These are phyloP conservation scores for Eupithecia inturbata DNA, from an alignment of 2,888 invertebrate genomes.

Conservation along the genomic window DNA sequence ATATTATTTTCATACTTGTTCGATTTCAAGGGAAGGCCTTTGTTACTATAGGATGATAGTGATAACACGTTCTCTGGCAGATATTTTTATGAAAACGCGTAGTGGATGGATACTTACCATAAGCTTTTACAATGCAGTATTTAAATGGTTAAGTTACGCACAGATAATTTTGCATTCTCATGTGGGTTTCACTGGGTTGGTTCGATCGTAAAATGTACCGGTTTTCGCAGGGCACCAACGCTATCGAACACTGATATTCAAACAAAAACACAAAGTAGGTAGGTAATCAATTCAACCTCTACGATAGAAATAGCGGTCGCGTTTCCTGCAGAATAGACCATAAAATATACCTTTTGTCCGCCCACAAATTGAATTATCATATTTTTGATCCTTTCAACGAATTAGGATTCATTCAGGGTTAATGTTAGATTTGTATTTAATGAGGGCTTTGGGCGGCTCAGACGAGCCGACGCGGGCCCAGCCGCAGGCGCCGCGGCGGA, in stretches of 20 bases:
- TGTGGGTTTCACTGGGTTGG: slow-evolving; percentile 19
- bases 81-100: not conserved
- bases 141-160: slow-evolving; percentile 10
- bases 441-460: slow-evolving; percentile 58
- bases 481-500: slow-evolving; percentile 38
- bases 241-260: slow-evolving; percentile 9
- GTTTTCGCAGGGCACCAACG: slow-evolving; percentile 23
- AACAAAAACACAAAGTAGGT: slow-evolving; percentile 18
- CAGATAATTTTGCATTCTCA: slow-evolving; percentile 24
- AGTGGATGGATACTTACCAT: not conserved
- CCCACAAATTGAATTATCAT: slow-evolving; percentile 73
- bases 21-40: not conserved
- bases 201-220: slow-evolving; percentile 25
- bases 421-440: slow-evolving; percentile 76
- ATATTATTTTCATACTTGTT: not conserved
- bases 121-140: slow-evolving; percentile 23
- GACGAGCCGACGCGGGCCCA: slow-evolving; percentile 45
- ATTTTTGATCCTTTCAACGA: slow-evolving; percentile 68
- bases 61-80: not conserved
- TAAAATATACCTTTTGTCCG: slow-evolving; percentile 50
- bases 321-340: slow-evolving; percentile 19
- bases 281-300: slow-evolving; percentile 19
- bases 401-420: slow-evolving; percentile 69
- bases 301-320: slow-evolving; percentile 13
- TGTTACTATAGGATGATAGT: not conserved